A percentile compares a stretch with the other conserved stretches of the same genome.
Conservation (phyloP, 1,140 invertebrate genomes). For the Drosophila eugracilis region DNA sequence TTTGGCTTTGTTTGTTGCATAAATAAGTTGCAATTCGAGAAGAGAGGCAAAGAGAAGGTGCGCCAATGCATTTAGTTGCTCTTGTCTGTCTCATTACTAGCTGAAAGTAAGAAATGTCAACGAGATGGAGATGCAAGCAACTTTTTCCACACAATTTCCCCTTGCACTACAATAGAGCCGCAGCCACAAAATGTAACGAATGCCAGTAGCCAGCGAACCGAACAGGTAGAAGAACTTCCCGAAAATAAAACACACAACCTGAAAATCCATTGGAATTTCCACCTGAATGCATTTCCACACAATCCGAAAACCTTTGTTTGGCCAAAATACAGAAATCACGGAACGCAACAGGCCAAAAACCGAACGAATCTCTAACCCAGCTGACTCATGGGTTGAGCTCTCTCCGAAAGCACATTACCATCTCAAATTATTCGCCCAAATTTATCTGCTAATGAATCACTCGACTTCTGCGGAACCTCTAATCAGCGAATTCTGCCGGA, state of each 20-base stretch:
- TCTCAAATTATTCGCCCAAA: constrained; percentile 17
- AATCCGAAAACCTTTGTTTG: constrained; percentile 36
- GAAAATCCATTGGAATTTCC: constrained; percentile 33
- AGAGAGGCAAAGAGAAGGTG: background rate
- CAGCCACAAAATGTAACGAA: constrained; percentile 19
- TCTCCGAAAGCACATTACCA: constrained; percentile 15
- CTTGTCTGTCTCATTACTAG: constrained; percentile 47
- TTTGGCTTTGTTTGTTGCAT: constrained; percentile 59
- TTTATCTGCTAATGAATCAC: constrained; percentile 19
- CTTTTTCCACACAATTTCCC: constrained; percentile 49
- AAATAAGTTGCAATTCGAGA: constrained; percentile 32
- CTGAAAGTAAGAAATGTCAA: constrained; percentile 33
- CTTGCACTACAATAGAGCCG: background rate
- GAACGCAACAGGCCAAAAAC: constrained; percentile 19
- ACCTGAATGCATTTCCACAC: constrained; percentile 32
- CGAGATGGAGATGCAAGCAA: constrained; percentile 27
- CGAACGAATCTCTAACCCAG: constrained; percentile 9
- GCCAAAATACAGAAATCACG: background rate
- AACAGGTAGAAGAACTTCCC: constrained; percentile 20
- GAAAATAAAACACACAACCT: constrained; percentile 14
- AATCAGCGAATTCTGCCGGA: constrained; percentile 11
- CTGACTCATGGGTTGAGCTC: constrained; percentile 24
- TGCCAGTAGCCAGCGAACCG: background rate
- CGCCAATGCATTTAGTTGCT: constrained; percentile 6
- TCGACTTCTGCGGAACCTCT: constrained; percentile 10